Percentiles rank a stretch among this genome's conserved stretches.
These are phyloP conservation scores for Drosophila mulleri DNA, from an alignment of 2,888 invertebrate genomes.

Conservation along the genomic window DNA sequence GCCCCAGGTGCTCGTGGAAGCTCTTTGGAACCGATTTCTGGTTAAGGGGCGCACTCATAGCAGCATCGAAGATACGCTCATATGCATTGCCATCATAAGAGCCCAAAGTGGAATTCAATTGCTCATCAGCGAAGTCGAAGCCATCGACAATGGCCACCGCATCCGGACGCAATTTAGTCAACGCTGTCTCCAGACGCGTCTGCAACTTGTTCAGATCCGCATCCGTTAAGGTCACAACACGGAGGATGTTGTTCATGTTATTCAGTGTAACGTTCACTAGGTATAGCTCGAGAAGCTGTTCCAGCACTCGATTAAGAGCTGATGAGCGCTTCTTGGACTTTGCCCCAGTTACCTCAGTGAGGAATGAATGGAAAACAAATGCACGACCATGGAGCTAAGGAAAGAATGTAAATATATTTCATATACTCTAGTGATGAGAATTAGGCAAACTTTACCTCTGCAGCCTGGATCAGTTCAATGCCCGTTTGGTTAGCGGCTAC, in stretches of 20 bases:
- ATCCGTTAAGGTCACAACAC: conserved; percentile 85
- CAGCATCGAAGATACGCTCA: conserved; percentile 91
- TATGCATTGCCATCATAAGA: conserved; percentile 94
- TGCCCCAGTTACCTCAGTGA: conserved; percentile 89
- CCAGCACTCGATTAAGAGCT: conserved; percentile 87
- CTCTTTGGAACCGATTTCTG: conserved; percentile 91
- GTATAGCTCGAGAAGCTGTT: conserved; percentile 91
- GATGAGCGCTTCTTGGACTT: conserved; percentile 86
- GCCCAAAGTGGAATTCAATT: conserved; percentile 91
- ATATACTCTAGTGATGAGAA: neutral
- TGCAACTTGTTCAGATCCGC: conserved; percentile 86
- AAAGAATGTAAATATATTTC: neutral
- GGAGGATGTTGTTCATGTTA: conserved; percentile 90
- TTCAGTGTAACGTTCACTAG: conserved; percentile 90
- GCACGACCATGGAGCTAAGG: conserved; percentile 92
- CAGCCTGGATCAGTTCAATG: conserved; percentile 92
- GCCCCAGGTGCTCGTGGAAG: conserved; percentile 88
- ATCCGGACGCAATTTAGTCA: conserved; percentile 92
- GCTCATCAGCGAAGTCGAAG: conserved; percentile 93
- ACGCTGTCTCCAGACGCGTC: conserved; percentile 89
- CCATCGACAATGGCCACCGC: conserved; percentile 96
- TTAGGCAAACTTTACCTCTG: conserved; percentile 87
- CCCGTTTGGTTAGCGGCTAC: conserved; percentile 95
- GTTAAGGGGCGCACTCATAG: conserved; percentile 93
- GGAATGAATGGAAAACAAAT: conserved; percentile 91